Conservation (phyloP, 2,888 invertebrate species). For the Euphydryas editha region DNA sequence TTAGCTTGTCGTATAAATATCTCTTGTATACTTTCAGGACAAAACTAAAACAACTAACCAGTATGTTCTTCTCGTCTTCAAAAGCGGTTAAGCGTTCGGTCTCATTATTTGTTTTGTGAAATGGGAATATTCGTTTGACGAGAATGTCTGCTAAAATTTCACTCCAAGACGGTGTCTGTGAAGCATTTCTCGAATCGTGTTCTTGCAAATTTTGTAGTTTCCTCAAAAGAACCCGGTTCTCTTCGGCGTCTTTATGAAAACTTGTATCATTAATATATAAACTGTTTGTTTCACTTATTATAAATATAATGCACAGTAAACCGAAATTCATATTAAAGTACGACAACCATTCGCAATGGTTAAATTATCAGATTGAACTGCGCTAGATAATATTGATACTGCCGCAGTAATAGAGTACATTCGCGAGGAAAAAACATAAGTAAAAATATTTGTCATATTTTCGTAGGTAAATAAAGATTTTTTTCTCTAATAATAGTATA, state of each 20-base stretch:
- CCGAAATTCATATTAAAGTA: slow-evolving; percentile 64
- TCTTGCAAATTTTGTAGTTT: slow-evolving; percentile 67
- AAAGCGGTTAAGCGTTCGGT: slow-evolving; percentile 44
- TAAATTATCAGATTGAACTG: slow-evolving; percentile 61
- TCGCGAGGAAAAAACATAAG: slow-evolving; percentile 43
- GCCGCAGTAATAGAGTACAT: slow-evolving; percentile 59
- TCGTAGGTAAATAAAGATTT: neutral
- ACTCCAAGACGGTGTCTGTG: slow-evolving; percentile 66
- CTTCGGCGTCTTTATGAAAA: slow-evolving; percentile 48
- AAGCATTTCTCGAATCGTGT: slow-evolving; percentile 47
- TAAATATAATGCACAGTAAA: slow-evolving; percentile 57
- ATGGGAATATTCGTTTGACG: slow-evolving; percentile 64
- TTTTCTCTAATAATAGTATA: too few species aligned
- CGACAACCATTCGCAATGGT: slow-evolving; percentile 54
- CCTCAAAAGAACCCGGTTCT: slow-evolving; percentile 65
- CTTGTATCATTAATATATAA: slow-evolving; percentile 50
- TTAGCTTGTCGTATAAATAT: slow-evolving; percentile 58
- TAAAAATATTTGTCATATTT: neutral
- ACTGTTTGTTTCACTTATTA: slow-evolving; percentile 58
- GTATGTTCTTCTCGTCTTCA: slow-evolving; percentile 43
- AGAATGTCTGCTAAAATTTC: slow-evolving; percentile 69
- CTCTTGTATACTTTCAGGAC: slow-evolving; percentile 61
- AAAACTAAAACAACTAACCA: slow-evolving; percentile 57
- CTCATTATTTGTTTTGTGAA: slow-evolving; percentile 49
- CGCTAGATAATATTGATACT: slow-evolving; percentile 62